Percentiles rank a stretch among this genome's conserved stretches.
Conservation (phyloP, 2,888 invertebrate genomes). For the Laspeyria flexula region DNA sequence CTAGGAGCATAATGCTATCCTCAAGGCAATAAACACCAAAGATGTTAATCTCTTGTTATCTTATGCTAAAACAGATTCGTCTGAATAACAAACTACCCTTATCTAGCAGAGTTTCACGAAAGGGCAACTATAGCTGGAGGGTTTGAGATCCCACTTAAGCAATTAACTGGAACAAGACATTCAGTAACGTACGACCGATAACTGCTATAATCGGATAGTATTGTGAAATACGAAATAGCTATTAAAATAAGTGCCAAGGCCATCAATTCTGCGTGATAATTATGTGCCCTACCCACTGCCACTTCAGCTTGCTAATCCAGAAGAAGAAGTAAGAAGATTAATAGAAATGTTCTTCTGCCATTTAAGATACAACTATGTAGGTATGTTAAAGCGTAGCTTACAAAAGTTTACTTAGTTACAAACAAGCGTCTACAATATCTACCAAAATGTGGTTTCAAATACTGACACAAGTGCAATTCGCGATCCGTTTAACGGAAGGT, state of each 20-base stretch:
- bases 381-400: too few species aligned
- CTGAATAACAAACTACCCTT: conserved; percentile 65
- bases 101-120: conserved; percentile 57
- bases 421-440: background rate
- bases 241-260: too few species aligned
- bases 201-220: background rate
- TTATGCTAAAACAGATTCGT: conserved; percentile 65
- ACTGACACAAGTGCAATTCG: conserved; percentile 24
- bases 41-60: conserved; percentile 70
- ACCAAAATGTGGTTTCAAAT: conserved; percentile 33
- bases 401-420: too few species aligned
- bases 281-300: too few species aligned
- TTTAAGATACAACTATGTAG: too few species aligned
- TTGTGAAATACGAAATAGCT: background rate
- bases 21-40: conserved; percentile 50
- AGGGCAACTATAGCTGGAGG: conserved; percentile 41
- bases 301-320: too few species aligned
- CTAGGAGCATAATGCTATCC: conserved; percentile 32
- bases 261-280: too few species aligned
- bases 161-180: conserved; percentile 53
- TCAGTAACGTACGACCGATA: conserved; percentile 27
- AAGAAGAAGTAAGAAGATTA: too few species aligned
- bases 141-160: conserved; percentile 62
- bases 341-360: too few species aligned
- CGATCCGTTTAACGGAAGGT: conserved; percentile 54